Evolutionary conservation across 2,797 vertebrate species (phyloP), one percentile per base, ranked within the genome.

Genomic region (Epinephelus coioides): DNA sequence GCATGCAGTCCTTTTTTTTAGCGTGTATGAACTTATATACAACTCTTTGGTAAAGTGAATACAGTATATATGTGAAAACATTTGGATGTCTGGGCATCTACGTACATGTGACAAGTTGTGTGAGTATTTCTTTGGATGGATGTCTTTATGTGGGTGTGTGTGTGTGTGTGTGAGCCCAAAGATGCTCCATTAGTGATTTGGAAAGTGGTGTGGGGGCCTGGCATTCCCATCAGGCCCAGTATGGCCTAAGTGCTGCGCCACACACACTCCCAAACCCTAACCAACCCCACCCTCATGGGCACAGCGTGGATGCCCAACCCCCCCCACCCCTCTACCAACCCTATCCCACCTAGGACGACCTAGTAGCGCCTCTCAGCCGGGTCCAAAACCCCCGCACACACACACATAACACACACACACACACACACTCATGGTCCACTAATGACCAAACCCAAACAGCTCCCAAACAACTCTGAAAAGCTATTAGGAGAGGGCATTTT

Each of bases 401-500:
- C 30, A 56, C 27, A 69, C 62, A 46, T n/a, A n/a, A n/a, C n/a
- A n/a, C 30, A 38, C 74, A 8, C 34, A 30, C 79, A 34, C 34
- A 34, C 79, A 82, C 64, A 76, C 69, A 72, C 76, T 87, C 87
- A 89, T 51, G 88, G 92, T 91, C 90, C 87, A 91, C 94, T 96
- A 95, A 95, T 95, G 95, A 96, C 91, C 92, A 90, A 93, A 93
- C 94, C 93, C 91, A 91, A 93, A 93, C 90, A 86, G 89, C 93
- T 95, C 94, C 94, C 87, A 94, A 95, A 95, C 95, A 95, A 92
- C 94, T 95, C 91, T 93, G 81, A 87, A 92, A 92, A 94, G 95
- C 95, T 95, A 94, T 95, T 96, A 95, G 93, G 92, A 93, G 92
- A 92, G 92, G 94, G 92, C 73, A 87, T 92, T 90, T 93, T 94